Evolutionary conservation across 2,888 invertebrate genomes (phyloP).

Genomic region (Perdita meconis): DNA sequence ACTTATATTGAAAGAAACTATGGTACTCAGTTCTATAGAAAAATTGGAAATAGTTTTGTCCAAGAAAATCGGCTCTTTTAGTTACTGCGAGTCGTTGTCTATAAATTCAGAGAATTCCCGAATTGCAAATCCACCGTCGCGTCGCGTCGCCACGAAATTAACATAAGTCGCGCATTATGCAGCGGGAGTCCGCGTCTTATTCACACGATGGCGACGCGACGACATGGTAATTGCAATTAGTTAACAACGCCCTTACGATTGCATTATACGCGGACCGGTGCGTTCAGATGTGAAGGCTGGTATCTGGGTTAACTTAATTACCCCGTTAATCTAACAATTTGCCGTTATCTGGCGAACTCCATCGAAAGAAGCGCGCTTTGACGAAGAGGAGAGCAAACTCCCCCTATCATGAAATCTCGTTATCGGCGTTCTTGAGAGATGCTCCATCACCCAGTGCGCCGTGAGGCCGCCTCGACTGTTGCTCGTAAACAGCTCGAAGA

Average conservation of each 20-base stretch:
- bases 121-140: too few relatives aligned
- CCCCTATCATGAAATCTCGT: not conserved
- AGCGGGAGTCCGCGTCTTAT: slow-evolving; percentile 22
- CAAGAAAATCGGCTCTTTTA: too few relatives aligned
- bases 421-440: not conserved
- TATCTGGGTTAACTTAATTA: slow-evolving; percentile 52
- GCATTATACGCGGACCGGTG: slow-evolving; percentile 32
- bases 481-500: too few relatives aligned
- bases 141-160: slow-evolving; percentile 2
- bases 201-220: slow-evolving; percentile 31
- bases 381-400: not conserved
- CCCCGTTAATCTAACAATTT: slow-evolving; percentile 52
- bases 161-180: slow-evolving; percentile 15
- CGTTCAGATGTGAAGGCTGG: slow-evolving; percentile 14
- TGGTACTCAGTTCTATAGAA: too few relatives aligned
- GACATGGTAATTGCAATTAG: slow-evolving; percentile 56
- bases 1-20: too few relatives aligned
- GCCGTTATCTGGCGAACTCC: slow-evolving; percentile 9
- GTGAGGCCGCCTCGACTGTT: too few relatives aligned
- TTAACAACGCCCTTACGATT: slow-evolving; percentile 36
- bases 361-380: slow-evolving; percentile 18
- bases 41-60: too few relatives aligned
- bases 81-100: not conserved
- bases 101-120: not conserved
- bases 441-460: not conserved